Base-by-base conservation (phyloP, 2,888 invertebrate genomes). In the Himalopsyche tibetana region DNA sequence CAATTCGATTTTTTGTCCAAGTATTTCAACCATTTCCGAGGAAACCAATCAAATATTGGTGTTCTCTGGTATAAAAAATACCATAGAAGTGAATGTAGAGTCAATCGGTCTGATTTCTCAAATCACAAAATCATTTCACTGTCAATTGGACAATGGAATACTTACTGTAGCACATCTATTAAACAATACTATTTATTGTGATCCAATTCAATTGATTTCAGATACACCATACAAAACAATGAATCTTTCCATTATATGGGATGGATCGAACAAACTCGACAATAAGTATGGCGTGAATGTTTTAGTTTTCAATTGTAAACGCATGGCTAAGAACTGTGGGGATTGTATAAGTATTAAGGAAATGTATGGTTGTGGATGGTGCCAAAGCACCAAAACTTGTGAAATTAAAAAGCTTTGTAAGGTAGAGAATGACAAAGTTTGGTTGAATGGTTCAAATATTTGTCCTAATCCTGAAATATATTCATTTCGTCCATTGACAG, bases 241-340 rank as follows among this genome's bases (percentile, higher is more conserved):
- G 85, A 97, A 98, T n/a, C 98, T 98, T 92, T 98, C 98, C 84
- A 98, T 98, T 83, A 98, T 98, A 90, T 98, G 98, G 98, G 98
- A 98, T 89, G 98, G 98, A 28, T 97, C 97, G 9, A 98, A 98
- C 90, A 98, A 98, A 12, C 94, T 99, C 89, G 99, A 99, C 93
- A 99, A 99, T 94, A 99, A 99, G 5, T 96, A 97, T 92, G 97
- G 98, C 92, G 97, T 99, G 90, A 98, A 98, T 93, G 97, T 98
- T 91, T 96, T 98, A 84, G 97, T 98, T 90, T 98, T 98, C 92
- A 95, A 97, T 86, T 99, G 99, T 92, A 96, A 97, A 87, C 97
- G 97, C 91, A 98, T 99, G 98, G 99, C 99, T 5, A 96, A 97
- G 91, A 99, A 99, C 91, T 99, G 99, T 92, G 99, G 99, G 4